Conservation (phyloP, 1,140 invertebrate species). For the Halotydeus destructor region DNA sequence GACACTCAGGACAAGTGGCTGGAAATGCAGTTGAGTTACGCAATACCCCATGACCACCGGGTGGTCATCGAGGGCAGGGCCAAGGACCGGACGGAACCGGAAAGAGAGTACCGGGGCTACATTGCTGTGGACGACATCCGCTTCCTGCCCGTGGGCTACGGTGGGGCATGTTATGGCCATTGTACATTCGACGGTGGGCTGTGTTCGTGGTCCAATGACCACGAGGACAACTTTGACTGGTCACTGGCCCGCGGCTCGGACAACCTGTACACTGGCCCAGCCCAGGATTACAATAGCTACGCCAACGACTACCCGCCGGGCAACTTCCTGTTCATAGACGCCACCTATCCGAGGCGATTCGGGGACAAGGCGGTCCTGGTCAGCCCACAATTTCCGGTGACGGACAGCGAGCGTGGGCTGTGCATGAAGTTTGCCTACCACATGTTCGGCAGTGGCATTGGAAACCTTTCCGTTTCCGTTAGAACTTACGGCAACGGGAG, state of each 20-base stretch:
- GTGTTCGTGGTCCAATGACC: conserved; percentile 40
- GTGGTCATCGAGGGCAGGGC: conserved; percentile 38
- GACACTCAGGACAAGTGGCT: conserved; percentile 33
- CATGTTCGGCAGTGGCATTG: conserved; percentile 49
- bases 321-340: conserved; percentile 43
- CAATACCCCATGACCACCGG: too few species aligned
- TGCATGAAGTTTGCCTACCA: conserved; percentile 49
- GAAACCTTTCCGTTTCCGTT: conserved; percentile 30
- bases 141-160: conserved; percentile 7
- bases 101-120: conserved; percentile 36
- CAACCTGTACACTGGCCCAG: conserved; percentile 41
- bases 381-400: conserved; percentile 31
- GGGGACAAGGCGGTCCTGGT: conserved; percentile 37
- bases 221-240: conserved; percentile 35
- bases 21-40: conserved; percentile 37
- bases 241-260: conserved; percentile 35
- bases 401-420: conserved; percentile 32
- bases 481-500: conserved; percentile 19
- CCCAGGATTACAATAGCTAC: conserved; percentile 35
- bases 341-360: conserved; percentile 35
- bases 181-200: conserved; percentile 43
- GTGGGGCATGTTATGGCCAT: conserved; percentile 30
- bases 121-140: conserved; percentile 38
- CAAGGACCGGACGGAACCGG: conserved; percentile 32
- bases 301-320: conserved; percentile 33